These are phyloP conservation scores for Sinelater perroti DNA, from an alignment of 2,888 invertebrate genomes.

Conservation along the genomic window DNA sequence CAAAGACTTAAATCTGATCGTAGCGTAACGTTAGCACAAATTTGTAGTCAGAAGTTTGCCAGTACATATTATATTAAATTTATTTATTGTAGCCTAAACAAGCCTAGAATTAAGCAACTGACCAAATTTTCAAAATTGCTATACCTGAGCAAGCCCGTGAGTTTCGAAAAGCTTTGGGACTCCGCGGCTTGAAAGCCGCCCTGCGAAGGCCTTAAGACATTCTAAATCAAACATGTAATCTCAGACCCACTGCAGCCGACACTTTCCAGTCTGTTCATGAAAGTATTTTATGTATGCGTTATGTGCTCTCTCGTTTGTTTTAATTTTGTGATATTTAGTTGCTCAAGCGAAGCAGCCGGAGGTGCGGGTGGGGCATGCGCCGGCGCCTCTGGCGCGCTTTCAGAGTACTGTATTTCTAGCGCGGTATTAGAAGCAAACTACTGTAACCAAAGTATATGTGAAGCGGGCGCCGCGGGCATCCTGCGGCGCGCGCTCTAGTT, in stretches of 20 bases:
- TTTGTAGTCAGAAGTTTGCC: conserved; percentile 39
- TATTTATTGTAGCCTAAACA: conserved; percentile 34
- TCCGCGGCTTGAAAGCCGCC: background rate
- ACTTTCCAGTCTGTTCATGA: conserved; percentile 15
- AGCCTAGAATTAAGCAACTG: conserved; percentile 29
- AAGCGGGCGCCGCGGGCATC: conserved; percentile 36
- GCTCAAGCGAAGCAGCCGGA: conserved; percentile 32
- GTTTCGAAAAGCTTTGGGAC: background rate
- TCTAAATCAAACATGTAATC: conserved; percentile 7
- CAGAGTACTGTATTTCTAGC: conserved; percentile 44
- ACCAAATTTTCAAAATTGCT: conserved; percentile 34
- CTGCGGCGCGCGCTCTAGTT: conserved; percentile 30
- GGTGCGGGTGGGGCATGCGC: conserved; percentile 16
- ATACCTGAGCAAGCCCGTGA: no score
- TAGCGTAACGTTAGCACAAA: conserved; percentile 35
- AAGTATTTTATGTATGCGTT: conserved; percentile 31
- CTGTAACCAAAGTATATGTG: conserved; percentile 49
- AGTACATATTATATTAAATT: conserved; percentile 32
- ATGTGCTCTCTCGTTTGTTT: conserved; percentile 42
- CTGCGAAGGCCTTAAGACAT: background rate
- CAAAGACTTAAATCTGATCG: conserved; percentile 48
- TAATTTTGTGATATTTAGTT: conserved; percentile 45
- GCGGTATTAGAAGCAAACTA: conserved; percentile 45
- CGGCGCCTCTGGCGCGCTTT: conserved; percentile 23
- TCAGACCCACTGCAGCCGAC: conserved; percentile 15